Evolutionary conservation across 2,113 vertebrate species (phyloP).

Genomic region (Macrotis lagotis): DNA sequence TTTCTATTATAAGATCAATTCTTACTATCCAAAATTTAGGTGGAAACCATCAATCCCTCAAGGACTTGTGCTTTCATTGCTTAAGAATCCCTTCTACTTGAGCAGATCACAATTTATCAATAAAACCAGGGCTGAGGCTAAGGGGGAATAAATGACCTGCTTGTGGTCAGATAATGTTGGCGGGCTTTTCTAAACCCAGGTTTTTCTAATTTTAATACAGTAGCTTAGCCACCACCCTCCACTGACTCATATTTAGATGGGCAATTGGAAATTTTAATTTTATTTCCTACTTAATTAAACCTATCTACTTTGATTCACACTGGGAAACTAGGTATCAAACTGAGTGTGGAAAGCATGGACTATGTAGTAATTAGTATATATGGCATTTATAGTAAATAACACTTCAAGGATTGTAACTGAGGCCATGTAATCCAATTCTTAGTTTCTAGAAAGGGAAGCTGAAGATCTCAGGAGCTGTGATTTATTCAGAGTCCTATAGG

Average conservation of each 20-base stretch:
- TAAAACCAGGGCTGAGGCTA: neutral
- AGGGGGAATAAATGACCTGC: neutral
- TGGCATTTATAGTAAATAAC: neutral
- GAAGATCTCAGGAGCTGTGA: neutral
- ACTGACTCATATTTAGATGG: neutral
- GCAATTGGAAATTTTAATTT: conserved; percentile 62
- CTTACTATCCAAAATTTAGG: conserved; percentile 45
- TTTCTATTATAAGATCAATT: conserved; percentile 45
- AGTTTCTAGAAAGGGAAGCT: neutral
- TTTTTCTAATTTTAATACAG: neutral
- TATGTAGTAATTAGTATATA: conserved; percentile 68
- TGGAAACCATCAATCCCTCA: conserved; percentile 47
- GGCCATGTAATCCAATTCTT: neutral
- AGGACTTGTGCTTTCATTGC: neutral
- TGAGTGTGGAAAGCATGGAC: conserved; percentile 71
- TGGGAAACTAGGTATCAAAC: conserved; percentile 65
- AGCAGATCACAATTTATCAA: neutral
- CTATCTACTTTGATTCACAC: conserved; percentile 57
- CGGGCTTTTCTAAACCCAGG: neutral
- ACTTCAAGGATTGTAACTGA: neutral
- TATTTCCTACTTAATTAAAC: conserved; percentile 68
- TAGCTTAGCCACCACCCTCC: neutral
- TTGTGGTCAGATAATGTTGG: neutral
- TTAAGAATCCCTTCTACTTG: neutral
- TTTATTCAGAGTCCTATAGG: neutral